Conservation (phyloP, 2,888 invertebrate genomes). For the Lithophane socia region DNA sequence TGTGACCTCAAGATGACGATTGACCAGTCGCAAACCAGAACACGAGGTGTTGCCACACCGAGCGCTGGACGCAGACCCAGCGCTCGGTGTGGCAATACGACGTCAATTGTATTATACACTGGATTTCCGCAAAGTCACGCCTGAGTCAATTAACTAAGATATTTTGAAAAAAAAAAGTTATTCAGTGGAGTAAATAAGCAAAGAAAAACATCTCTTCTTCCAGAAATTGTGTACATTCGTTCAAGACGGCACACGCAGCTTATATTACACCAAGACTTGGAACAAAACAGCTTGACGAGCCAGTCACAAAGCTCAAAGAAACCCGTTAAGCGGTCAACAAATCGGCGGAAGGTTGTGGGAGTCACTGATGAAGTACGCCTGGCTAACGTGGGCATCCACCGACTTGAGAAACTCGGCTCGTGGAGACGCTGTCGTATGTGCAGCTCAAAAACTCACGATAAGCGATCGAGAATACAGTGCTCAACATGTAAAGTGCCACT, state of each 20-base stretch:
- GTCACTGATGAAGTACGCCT: conserved; percentile 6
- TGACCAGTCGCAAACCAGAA: too few relatives aligned
- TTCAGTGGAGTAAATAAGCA: not conserved
- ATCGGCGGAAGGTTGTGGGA: not conserved
- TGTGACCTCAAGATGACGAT: too few relatives aligned
- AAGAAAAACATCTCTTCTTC: not conserved
- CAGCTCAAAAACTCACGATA: conserved; percentile 4
- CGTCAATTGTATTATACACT: too few relatives aligned
- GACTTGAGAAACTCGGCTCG: not conserved
- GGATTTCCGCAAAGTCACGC: too few relatives aligned
- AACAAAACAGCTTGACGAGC: not conserved
- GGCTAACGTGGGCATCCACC: not conserved
- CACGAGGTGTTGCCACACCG: too few relatives aligned
- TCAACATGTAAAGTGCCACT: conserved; percentile 18
- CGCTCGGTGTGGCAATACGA: too few relatives aligned
- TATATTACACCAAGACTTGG: not conserved
- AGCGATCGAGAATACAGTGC: conserved; percentile 1
- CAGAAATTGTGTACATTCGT: not conserved
- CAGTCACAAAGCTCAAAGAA: not conserved
- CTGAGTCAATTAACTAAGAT: too few relatives aligned
- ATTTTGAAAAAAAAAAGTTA: not conserved
- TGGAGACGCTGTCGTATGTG: conserved; percentile 3
- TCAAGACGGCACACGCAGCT: not conserved
- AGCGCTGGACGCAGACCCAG: too few relatives aligned
- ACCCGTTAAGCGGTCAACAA: not conserved